Evolutionary conservation across 2,888 invertebrate species (phyloP), one percentile per base, ranked within the genome.

Genomic region (Dynastes grantii): DNA sequence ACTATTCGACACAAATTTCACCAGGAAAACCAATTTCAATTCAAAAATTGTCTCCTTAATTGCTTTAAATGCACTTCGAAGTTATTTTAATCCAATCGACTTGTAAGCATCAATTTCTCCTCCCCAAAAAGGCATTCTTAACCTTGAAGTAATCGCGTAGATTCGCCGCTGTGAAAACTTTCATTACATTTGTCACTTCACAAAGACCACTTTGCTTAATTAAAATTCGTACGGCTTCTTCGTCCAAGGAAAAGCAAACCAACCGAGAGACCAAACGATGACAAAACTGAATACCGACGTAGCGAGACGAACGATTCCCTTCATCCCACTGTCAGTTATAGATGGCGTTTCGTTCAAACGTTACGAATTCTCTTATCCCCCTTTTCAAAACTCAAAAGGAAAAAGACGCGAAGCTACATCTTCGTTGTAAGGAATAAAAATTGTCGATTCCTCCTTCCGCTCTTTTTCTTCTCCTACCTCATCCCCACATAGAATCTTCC

Each of bases 151-250:
- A 45, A 45, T 45, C 45, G 45, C 45, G 45, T 45, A 45, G 45
- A 45, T 2, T 8, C 11, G 8, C 45, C 45, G 1, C 8, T 8
- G 11, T 45, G 11, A 45, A 45, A 45, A 45, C 45, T 45, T 45
- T 11, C 9, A 45, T 45, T 45, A 45, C 45, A 45, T 45, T 45
- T 45, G 45, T 45, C 45, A 45, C 45, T 45, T 45, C 6, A 45
- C 45, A 45, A 45, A 45, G 55, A 55, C 58, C 71, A 77, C 77
- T 77, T 71, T 61, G 70, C 77, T 77, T 61, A 77, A 77, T 77
- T 77, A 71, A 64, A 55, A 55, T 77, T 77, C 22, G 76, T 64
- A 22, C n/a, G 55, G 22, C 55, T 6, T 8, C 55, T 22, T 16
- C n/a, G 55, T 55, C 5, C 22, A 55, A 55, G 55, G 45, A 45